A percentile compares a stretch with the other conserved stretches of the same genome.
These are phyloP conservation scores for Bombus fervidus DNA, from an alignment of 1,140 invertebrate genomes.

Conservation along the genomic window DNA sequence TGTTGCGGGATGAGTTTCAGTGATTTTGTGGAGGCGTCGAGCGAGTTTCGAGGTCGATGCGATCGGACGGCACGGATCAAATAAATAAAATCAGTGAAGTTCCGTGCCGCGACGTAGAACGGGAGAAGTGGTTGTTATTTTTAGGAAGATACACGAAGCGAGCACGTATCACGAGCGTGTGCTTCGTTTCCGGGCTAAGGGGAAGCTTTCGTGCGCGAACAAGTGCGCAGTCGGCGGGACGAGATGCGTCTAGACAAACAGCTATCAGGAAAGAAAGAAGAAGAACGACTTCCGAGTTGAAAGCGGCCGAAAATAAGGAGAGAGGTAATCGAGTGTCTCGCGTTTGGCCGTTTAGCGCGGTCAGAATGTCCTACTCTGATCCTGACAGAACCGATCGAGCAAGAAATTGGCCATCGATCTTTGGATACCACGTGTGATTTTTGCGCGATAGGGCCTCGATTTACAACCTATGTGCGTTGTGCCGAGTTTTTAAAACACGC, in stretches of 20 bases:
- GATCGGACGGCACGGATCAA: not conserved
- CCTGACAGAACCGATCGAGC: not conserved
- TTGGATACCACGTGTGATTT: not conserved
- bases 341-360: too few relatives aligned
- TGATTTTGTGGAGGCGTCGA: too few relatives aligned
- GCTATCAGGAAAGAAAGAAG: not conserved
- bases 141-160: conserved; percentile 30
- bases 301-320: too few relatives aligned
- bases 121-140: conserved; percentile 48
- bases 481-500: too few relatives aligned
- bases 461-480: too few relatives aligned
- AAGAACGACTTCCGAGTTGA: not conserved
- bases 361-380: too few relatives aligned
- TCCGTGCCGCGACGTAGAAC: not conserved
- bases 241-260: not conserved
- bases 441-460: too few relatives aligned
- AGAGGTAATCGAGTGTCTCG: not conserved
- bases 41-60: not conserved
- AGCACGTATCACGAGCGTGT: conserved; percentile 19
- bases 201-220: not conserved
- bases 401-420: not conserved
- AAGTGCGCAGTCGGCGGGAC: not conserved
- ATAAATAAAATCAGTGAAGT: conserved; percentile 29
- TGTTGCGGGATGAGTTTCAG: too few relatives aligned
- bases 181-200: conserved; percentile 3